A percentile compares a stretch with the other conserved stretches of the same genome.
These are phyloP conservation scores for Condylura cristata DNA, from an alignment of 2,113 vertebrate species.

Conservation along the genomic window DNA sequence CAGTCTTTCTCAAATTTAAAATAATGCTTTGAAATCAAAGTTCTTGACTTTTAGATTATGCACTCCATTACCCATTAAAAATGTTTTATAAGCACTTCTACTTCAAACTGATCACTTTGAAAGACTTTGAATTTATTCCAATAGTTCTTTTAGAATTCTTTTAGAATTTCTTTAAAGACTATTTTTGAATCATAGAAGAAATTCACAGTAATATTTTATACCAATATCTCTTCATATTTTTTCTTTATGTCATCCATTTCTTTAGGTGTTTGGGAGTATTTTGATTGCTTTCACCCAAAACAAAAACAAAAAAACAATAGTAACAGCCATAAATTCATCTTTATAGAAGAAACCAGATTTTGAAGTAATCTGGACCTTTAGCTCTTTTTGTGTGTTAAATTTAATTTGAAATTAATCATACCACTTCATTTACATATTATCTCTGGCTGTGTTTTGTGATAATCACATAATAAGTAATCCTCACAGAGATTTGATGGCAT, in stretches of 20 bases:
- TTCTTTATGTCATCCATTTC: background rate
- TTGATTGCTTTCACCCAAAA: slow-evolving; percentile 40
- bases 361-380: background rate
- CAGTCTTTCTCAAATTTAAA: background rate
- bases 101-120: background rate
- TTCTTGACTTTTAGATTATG: background rate
- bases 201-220: slow-evolving; percentile 46
- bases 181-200: slow-evolving; percentile 1
- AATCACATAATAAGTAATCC: background rate
- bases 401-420: background rate
- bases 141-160: background rate
- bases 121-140: background rate
- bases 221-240: background rate
- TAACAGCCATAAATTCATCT: background rate
- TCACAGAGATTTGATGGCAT: background rate
- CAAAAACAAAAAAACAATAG: no score
- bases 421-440: background rate
- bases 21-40: background rate
- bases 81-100: background rate
- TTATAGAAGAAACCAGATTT: background rate
- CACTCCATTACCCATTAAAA: background rate
- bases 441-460: background rate
- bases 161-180: slow-evolving; percentile 26
- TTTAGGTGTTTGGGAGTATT: slow-evolving; percentile 34
- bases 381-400: background rate